Conservation (phyloP, 2,888 invertebrate genomes). For the Pammene fasciana region DNA sequence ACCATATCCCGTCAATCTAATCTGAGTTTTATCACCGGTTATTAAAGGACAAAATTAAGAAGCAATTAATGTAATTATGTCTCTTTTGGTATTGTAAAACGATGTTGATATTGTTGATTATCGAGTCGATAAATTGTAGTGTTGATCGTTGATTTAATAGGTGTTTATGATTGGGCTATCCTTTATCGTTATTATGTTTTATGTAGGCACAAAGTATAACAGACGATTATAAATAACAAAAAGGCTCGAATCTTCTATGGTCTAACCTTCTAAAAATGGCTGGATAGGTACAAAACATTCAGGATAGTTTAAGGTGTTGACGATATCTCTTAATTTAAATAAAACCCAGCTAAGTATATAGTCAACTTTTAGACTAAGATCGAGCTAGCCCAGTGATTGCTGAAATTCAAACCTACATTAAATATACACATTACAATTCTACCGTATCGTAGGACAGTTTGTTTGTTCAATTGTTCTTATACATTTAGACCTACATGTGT, state of each 20-base stretch:
- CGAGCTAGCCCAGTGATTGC: no score
- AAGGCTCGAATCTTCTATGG: no score
- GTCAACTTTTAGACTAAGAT: no score
- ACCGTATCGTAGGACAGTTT: not conserved
- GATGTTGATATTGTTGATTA: conserved; percentile 39
- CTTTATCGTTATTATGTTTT: conserved; percentile 8
- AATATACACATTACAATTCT: no score
- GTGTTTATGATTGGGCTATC: conserved; percentile 30
- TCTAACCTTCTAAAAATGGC: no score
- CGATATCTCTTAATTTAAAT: no score
- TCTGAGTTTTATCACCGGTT: not conserved
- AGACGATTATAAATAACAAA: not conserved
- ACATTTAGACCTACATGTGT: not conserved
- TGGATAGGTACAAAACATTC: no score
- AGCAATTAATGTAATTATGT: not conserved
- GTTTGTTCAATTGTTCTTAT: conserved; percentile 24
- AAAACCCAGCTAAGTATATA: no score
- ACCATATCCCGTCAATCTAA: conserved; percentile 7
- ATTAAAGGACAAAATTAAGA: not conserved
- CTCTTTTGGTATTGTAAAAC: conserved; percentile 2
- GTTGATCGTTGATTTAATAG: conserved; percentile 32
- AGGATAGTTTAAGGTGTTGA: no score
- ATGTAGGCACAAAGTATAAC: not conserved
- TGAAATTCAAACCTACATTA: no score
- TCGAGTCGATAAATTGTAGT: conserved; percentile 35